Percentiles rank a stretch among this genome's conserved stretches.
Evolutionary conservation across 1,140 invertebrate genomes (phyloP).

Genomic region (Neodiprion lecontei): DNA sequence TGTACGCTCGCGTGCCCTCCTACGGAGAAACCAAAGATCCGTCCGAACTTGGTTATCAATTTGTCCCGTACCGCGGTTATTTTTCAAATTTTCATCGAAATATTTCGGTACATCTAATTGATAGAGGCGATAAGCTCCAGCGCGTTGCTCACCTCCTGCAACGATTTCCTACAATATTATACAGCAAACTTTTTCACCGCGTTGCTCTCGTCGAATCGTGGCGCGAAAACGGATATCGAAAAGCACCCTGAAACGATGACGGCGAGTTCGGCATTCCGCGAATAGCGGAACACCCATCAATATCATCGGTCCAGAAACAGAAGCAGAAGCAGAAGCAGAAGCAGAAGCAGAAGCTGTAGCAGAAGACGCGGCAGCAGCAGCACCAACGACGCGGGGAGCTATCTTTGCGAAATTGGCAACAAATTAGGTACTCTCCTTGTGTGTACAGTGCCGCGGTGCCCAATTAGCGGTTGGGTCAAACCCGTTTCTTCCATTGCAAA

Average conservation of each 20-base stretch:
- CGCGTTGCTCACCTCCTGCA: no score
- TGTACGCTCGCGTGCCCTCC: no score
- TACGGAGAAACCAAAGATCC: no score
- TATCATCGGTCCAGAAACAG: conserved; percentile 1
- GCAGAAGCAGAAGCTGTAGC: no score
- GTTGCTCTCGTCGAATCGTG: neutral
- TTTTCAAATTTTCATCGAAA: no score
- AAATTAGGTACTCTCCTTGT: conserved; percentile 7
- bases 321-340: neutral
- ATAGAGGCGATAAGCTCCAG: no score
- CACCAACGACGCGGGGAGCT: neutral
- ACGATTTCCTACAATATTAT: no score
- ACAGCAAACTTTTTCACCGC: neutral
- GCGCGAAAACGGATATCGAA: neutral
- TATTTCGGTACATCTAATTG: no score
- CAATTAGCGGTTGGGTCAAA: conserved; percentile 4
- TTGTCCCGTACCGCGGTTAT: no score
- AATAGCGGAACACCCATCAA: neutral
- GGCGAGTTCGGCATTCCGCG: neutral
- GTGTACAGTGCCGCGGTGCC: conserved; percentile 2
- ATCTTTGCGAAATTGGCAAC: conserved; percentile 1
- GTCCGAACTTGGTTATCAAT: no score
- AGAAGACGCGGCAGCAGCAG: no score
- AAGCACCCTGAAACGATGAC: neutral
- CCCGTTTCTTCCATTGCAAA: conserved; percentile 4